Evolutionary conservation across 1,140 invertebrate genomes (phyloP), one percentile per base, ranked within the genome.

Genomic region (Macrobrachium nipponense): DNA sequence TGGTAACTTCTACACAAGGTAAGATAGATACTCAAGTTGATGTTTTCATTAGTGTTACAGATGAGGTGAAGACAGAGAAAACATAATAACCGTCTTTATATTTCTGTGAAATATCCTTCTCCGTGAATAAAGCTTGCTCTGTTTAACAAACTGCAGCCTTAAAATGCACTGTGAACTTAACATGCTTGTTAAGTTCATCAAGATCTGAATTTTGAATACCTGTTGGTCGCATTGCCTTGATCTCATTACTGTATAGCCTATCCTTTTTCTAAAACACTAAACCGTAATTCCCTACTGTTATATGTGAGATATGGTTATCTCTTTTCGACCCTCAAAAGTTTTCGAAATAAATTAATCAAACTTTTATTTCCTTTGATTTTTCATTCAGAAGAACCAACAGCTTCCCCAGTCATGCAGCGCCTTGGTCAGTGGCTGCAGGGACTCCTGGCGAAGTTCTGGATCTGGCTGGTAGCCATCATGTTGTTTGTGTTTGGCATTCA

Each of bases 401-500:
- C 75, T 2, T 80, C 82, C 8, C 86, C 87, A 20, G 62, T 81
- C 58, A 87, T 87, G 85, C 58, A 87, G 44, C 83, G 87, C 12
- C 36, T 89, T 27, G 88, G 88, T n/a, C 86, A 89, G 80, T 89
- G 86, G 77, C 61, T 89, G 5, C 86, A 86, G 0, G 80, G 75
- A 2, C 87, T 89, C 27, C 51, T 89, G 58, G 83, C 87, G 12
- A 97, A 97, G 91, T 97, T 98, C 91, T 99, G 98, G 98, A 99
- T 99, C 88, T 97, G 97, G 92, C 94, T 98, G 20, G 97, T 98
- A 6, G 95, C 97, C 15, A 94, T 95, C 78, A 97, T 98, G 93
- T 92, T 99, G 15, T 97, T 99, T 91, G 93, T 97, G 2, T 98
- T 98, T 89, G 96, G 97, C 6, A 94, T 98, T 84, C 96, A 95